Base-by-base conservation (phyloP, 2,113 vertebrate species). In the Siniperca chuatsi region DNA sequence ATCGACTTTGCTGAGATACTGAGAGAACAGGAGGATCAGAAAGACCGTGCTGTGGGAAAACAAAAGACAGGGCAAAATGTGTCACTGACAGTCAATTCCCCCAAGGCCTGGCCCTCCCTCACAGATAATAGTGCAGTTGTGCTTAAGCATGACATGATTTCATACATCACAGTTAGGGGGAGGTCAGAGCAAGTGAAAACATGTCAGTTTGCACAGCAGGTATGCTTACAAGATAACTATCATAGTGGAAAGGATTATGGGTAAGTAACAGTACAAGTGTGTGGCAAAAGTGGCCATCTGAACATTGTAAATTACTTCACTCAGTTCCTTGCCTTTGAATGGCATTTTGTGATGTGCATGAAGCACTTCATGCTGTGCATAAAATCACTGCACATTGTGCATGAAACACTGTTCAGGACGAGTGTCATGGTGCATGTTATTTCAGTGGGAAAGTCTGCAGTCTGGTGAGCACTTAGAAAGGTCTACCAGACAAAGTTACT, bases 1-100 rank as follows among this genome's bases (percentile, higher is more conserved):
- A 1, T 96, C 52, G 11, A 96, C 91, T 86, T 95, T 95, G 86
- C 95, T 96, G 82, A 96, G 88, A 61, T 96, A 97, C 76, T 96
- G 96, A 13, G 96, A 97, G 91, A 97, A 96, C 37, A 96, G 92
- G 21, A 96, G 82, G 83, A 96, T 96, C 54, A 96, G 94, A 67
- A 92, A 90, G 57, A 96, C 94, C 0, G 95, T 96, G 80, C 96
- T 96, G 94, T 69, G 64, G 85, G 35, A 84, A 74, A 79, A 75
- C 67, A 82, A 10, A 80, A 82, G 9, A 90, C 55, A 78, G 12
- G 15, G 55, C 4, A 72, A 60, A 68, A 82, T 54, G 1, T 44
- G 35, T 84, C 75, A 78, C 15, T 46, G 57, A 60, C 55, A 65
- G 55, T 29, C 2, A 4, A 52, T 79, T 52, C 35, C 60, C 74